Conservation (phyloP, 2,888 invertebrate species). For the Hypercompe scribonia region DNA sequence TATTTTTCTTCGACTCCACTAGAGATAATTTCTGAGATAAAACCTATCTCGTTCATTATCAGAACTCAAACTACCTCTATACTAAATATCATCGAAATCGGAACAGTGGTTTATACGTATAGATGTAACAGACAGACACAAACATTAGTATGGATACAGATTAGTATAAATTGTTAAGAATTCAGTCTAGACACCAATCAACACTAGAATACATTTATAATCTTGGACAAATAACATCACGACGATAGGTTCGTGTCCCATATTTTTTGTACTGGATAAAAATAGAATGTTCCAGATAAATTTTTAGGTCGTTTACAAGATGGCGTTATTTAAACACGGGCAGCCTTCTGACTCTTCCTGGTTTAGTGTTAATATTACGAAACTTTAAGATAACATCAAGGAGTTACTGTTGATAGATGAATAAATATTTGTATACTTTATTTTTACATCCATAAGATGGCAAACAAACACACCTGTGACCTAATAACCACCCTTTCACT, state of each 20-base stretch:
- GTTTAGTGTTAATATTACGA: constrained; percentile 10
- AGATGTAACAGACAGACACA: too few species aligned
- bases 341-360: neutral
- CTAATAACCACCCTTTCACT: neutral
- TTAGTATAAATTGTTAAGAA: too few species aligned
- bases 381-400: neutral
- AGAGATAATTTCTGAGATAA: too few species aligned
- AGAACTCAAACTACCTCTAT: too few species aligned
- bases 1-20: too few species aligned
- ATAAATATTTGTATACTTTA: neutral
- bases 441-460: neutral
- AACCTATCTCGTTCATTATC: too few species aligned
- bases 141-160: too few species aligned
- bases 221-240: neutral
- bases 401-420: neutral
- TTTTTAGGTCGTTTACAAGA: constrained; percentile 40
- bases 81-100: too few species aligned
- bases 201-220: neutral
- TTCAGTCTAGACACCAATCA: constrained; percentile 2
- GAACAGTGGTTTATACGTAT: too few species aligned
- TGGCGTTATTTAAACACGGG: constrained; percentile 12
- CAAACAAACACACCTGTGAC: neutral
- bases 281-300: constrained; percentile 23
- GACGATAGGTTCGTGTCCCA: constrained; percentile 6
- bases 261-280: constrained; percentile 22